Conservation (phyloP, 2,888 invertebrate species). For the Callyntrura sp. region DNA sequence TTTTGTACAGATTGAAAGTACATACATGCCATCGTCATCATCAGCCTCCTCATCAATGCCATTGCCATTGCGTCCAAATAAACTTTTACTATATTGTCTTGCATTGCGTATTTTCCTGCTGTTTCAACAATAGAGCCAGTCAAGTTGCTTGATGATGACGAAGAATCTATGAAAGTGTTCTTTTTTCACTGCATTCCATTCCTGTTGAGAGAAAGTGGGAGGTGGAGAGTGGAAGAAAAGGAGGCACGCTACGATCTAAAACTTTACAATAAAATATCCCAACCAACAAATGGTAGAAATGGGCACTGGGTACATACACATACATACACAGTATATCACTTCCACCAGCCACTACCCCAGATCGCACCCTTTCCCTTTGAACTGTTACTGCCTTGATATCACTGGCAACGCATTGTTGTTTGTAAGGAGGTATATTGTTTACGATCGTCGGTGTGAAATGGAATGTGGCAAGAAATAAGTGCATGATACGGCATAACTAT, state of each 20-base stretch:
- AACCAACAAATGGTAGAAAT: not conserved
- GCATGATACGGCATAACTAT: slow-evolving; percentile 22
- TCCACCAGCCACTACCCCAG: not conserved
- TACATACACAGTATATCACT: not conserved
- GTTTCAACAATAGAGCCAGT: not conserved
- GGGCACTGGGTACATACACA: not conserved
- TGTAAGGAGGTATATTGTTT: slow-evolving; percentile 28
- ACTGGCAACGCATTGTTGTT: slow-evolving; percentile 11
- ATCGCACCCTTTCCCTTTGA: not conserved
- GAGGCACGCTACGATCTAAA: slow-evolving; percentile 22
- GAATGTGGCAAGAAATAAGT: slow-evolving; percentile 50
- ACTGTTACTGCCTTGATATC: not conserved
- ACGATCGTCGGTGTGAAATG: slow-evolving; percentile 65
- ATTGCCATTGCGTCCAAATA: slow-evolving; percentile 30
- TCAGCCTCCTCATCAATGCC: slow-evolving; percentile 37
- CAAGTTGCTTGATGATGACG: not conserved
- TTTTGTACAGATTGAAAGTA: slow-evolving; percentile 28
- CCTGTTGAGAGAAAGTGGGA: slow-evolving; percentile 52
- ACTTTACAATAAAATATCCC: not conserved
- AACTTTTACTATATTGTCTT: slow-evolving; percentile 5
- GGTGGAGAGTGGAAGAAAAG: slow-evolving; percentile 31
- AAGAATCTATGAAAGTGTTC: slow-evolving; percentile 27
- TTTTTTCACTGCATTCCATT: slow-evolving; percentile 43
- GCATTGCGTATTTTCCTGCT: slow-evolving; percentile 40
- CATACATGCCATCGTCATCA: slow-evolving; percentile 34